Evolutionary conservation across 2,797 vertebrate species (phyloP), one percentile per base, ranked within the genome.

Genomic region (Pangasius djambal): DNA sequence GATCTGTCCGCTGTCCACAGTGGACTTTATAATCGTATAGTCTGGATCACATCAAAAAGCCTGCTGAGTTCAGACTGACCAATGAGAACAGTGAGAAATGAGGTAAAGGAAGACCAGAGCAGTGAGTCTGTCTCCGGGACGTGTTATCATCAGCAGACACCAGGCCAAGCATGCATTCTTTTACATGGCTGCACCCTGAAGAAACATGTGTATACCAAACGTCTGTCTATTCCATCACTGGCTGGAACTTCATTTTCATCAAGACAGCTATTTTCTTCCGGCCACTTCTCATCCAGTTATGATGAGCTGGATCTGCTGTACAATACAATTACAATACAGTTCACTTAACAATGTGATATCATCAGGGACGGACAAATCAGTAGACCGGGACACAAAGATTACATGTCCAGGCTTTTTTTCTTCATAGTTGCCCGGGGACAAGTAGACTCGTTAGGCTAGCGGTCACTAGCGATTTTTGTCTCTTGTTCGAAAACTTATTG

Each of bases 231-330:
- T 70, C 48, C 48, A 25, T 72, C 65, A 37, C n/a, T 52, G n/a
- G 9, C 4, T 83, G 28, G 28, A 83, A 31, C 44, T 52, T 85
- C 83, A 50, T 85, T 85, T 85, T 69, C 44, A 69, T 52, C n/a
- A 55, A 55, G 18, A 52, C 65, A 20, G 44, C 57, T 63, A 83
- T 57, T 9, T 83, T 40, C 22, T 31, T 77, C 75, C 6, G 78
- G 2, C 16, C 52, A 34, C 25, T 7, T 83, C 79, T 83, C 20
- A 16, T 10, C 34, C 57, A 28, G 34, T 63, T 28, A 67, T 67
- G 61, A 70, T 28, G 16, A 22, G n/a, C n/a, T 70, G n/a, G 28
- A 31, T 52, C 48, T 70, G 65, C 28, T 70, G n/a, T 22, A 69
- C 13, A 16, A n/a, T n/a, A 44, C 20, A 52, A 52, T 52, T 8